Evolutionary conservation across 1,140 invertebrate genomes (phyloP).

Genomic region (Pachypeltis micranthus): DNA sequence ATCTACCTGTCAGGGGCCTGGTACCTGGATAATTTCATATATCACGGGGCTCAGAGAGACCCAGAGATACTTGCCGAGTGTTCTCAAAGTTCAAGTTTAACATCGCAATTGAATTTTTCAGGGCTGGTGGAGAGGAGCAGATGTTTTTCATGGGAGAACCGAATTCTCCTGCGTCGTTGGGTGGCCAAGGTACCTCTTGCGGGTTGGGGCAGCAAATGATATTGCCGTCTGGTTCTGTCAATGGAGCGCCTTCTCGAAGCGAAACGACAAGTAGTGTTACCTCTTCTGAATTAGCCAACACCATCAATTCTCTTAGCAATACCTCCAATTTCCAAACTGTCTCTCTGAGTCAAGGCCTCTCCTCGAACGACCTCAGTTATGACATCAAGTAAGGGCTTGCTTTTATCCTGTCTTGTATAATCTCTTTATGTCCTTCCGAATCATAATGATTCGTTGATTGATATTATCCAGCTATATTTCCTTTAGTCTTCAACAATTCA

Average conservation of each 20-base stretch:
- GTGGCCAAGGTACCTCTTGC: neutral
- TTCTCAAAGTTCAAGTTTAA: too few species aligned
- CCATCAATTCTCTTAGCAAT: constrained; percentile 24
- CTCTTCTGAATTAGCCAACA: constrained; percentile 30
- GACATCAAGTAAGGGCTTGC: neutral
- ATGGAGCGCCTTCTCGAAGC: neutral
- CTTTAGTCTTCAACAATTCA: too few species aligned
- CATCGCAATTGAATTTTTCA: neutral
- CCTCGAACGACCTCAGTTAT: constrained; percentile 32
- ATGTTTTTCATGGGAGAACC: neutral
- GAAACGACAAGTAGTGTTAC: constrained; percentile 25
- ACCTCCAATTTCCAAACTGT: constrained; percentile 31
- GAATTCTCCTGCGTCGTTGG: neutral
- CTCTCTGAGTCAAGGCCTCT: constrained; percentile 27
- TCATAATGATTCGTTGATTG: too few species aligned
- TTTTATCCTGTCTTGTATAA: too few species aligned
- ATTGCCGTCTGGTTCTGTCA: neutral
- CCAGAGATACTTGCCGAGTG: too few species aligned
- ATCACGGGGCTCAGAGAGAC: too few species aligned
- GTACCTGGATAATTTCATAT: too few species aligned
- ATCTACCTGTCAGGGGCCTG: too few species aligned
- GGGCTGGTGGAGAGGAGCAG: neutral
- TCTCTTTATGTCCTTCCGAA: too few species aligned
- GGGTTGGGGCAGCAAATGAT: neutral
- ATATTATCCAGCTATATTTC: too few species aligned